Conservation (phyloP, 2,888 invertebrate species). For the Lamellibrachia satsuma region DNA sequence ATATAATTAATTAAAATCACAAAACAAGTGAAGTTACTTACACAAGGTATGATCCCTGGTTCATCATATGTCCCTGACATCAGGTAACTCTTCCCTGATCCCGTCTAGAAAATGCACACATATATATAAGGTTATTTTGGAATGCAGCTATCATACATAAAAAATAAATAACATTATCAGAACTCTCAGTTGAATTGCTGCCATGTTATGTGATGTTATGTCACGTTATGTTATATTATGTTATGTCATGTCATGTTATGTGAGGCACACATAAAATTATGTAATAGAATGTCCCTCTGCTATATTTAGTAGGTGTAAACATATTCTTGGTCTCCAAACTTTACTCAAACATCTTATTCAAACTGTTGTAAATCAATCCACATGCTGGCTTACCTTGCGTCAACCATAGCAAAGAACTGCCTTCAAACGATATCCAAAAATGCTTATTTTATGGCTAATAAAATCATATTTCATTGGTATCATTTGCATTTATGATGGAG, state of each 20-base stretch:
- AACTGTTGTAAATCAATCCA: neutral
- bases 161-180: neutral
- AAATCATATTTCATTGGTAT: neutral
- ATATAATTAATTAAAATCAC: neutral
- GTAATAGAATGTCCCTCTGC: neutral
- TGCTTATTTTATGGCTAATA: neutral
- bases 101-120: constrained; percentile 46
- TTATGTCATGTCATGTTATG: neutral
- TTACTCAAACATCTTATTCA: neutral
- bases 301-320: neutral
- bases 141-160: neutral
- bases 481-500: neutral
- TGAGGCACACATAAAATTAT: neutral
- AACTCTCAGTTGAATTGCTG: neutral
- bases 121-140: neutral
- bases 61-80: constrained; percentile 57
- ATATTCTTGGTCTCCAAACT: neutral
- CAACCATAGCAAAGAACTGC: neutral
- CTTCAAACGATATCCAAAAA: neutral
- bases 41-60: constrained; percentile 56
- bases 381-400: neutral
- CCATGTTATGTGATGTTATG: neutral
- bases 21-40: constrained; percentile 39
- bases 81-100: constrained; percentile 57
- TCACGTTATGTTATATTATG: no score